phyloP scores from a whole-genome alignment of 2,797 vertebrate species.

The Furcifer pardalis region DNA sequence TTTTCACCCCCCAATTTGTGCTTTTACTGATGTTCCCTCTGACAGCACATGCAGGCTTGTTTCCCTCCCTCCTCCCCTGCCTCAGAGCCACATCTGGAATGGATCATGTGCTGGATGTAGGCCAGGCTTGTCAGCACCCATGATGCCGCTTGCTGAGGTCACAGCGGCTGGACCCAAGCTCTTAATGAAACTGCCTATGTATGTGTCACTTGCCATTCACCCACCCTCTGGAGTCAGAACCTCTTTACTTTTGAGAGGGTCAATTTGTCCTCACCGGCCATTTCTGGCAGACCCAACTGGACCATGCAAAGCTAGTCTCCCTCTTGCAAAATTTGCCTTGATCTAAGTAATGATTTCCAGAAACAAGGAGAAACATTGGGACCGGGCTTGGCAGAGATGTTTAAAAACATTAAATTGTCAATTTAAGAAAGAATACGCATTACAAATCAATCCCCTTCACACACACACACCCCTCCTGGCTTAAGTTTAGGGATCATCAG shows the following conservation, averaged over 20 bases:
- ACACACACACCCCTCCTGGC: no score
- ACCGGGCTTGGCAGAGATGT: neutral
- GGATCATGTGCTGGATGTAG: conserved; percentile 9
- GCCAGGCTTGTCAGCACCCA: conserved; percentile 22
- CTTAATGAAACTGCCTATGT: neutral
- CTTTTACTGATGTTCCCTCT: neutral
- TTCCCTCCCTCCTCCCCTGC: neutral
- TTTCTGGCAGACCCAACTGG: neutral
- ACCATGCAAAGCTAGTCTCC: neutral
- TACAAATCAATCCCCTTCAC: neutral
- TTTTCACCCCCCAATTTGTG: conserved; percentile 25
- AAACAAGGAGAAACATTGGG: neutral
- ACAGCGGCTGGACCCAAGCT: conserved; percentile 5
- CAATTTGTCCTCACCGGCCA: neutral
- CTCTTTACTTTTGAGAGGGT: neutral
- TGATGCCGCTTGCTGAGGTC: conserved; percentile 29
- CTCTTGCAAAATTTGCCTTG: neutral
- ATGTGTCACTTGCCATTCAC: neutral
- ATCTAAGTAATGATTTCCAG: neutral
- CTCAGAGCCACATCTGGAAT: conserved; percentile 30
- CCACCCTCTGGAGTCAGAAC: conserved; percentile 19
- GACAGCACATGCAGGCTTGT: neutral
- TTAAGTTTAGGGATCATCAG: neutral
- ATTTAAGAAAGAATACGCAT: neutral
- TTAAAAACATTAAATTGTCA: neutral